Evolutionary conservation across 2,113 vertebrate genomes (phyloP).

Genomic region (Leiothrix lutea): DNA sequence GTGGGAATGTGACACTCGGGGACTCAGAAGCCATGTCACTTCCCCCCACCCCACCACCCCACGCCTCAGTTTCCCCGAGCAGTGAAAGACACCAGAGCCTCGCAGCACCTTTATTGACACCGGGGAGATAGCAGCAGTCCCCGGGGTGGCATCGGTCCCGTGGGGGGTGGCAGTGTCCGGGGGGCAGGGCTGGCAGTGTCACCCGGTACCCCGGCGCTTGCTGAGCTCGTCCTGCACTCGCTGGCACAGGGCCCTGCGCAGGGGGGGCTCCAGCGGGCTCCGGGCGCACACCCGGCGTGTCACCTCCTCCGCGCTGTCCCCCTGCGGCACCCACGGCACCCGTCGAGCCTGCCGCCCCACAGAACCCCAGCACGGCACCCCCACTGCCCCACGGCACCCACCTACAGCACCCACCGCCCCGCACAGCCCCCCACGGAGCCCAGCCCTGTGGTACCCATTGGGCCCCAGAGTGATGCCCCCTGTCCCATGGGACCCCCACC

Average conservation of each 20-base stretch:
- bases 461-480: background rate
- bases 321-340: background rate
- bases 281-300: background rate
- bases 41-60: accelerated
- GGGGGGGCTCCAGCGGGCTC: constrained; percentile 17
- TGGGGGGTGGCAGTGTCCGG: background rate
- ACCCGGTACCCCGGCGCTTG: background rate
- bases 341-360: background rate
- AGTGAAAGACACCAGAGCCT: background rate
- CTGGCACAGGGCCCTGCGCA: constrained; percentile 29
- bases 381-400: background rate
- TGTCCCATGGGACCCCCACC: background rate
- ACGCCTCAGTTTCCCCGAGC: background rate
- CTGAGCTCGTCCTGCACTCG: constrained; percentile 20
- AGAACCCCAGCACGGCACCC: no score
- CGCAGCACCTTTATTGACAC: background rate
- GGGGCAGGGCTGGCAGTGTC: accelerated
- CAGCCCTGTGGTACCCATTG: background rate
- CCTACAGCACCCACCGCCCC: background rate
- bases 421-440: background rate
- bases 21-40: accelerated
- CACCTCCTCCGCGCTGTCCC: constrained; percentile 26
- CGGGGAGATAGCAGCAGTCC: background rate
- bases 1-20: accelerated
- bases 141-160: background rate